phyloP scores from a whole-genome alignment of 2,797 vertebrate species.

The Australoheros facetus region DNA sequence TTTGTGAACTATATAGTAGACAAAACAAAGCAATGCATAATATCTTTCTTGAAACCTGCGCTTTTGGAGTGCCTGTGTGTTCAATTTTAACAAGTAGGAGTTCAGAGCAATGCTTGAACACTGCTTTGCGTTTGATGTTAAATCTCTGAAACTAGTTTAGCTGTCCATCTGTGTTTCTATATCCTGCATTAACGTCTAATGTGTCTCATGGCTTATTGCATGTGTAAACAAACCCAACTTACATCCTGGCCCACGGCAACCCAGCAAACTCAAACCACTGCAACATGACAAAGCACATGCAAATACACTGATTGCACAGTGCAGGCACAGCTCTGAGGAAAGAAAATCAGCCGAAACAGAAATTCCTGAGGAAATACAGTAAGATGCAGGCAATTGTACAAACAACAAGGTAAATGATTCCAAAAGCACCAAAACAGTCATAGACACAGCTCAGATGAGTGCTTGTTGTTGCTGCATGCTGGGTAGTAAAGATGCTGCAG shows the following conservation, averaged over 20 bases:
- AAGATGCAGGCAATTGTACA: not conserved
- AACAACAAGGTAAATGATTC: not conserved
- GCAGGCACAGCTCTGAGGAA: not conserved
- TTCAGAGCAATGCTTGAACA: not conserved
- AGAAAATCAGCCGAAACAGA: not conserved
- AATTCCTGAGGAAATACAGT: not conserved
- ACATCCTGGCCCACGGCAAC: not conserved
- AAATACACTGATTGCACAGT: not conserved
- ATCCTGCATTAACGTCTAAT: not conserved
- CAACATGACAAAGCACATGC: not conserved
- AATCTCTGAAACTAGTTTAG: not conserved
- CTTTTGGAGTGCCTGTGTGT: not conserved
- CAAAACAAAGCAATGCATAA: not conserved
- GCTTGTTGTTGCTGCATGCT: not conserved
- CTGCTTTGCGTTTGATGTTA: not conserved
- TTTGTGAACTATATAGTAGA: not conserved
- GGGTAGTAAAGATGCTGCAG: not conserved
- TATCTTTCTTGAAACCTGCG: not conserved
- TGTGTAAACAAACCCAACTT: not conserved
- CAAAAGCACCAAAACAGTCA: not conserved
- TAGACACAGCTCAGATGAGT: not conserved
- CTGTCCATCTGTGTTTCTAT: slow-evolving; percentile 1
- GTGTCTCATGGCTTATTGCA: too few species aligned
- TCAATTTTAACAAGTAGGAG: not conserved
- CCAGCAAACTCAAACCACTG: not conserved